Percentiles rank a stretch among this genome's conserved stretches.
Conservation (phyloP, 2,888 invertebrate species). For the Rhagonycha lutea region DNA sequence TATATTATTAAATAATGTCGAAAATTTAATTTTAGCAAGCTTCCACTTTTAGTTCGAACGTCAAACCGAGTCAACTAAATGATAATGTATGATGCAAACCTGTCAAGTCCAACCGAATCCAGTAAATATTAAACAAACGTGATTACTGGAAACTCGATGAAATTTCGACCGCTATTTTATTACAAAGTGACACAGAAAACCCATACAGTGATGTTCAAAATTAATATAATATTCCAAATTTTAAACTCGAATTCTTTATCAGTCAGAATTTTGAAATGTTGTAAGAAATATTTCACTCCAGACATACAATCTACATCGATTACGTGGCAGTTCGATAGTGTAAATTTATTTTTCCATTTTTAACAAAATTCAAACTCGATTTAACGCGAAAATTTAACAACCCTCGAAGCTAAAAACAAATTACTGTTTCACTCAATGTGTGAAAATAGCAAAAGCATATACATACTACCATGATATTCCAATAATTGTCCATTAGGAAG, state of each 20-base stretch:
- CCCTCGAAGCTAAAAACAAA: neutral
- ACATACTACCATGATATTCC: neutral
- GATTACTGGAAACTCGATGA: neutral
- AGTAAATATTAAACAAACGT: neutral
- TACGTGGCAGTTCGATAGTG: neutral
- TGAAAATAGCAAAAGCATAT: neutral
- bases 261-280: neutral
- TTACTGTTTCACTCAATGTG: neutral
- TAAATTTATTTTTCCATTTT: constrained; percentile 1
- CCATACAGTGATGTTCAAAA: neutral
- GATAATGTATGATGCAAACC: neutral
- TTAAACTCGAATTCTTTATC: neutral
- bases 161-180: neutral
- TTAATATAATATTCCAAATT: neutral
- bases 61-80: neutral
- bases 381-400: neutral
- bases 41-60: neutral
- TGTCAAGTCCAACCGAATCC: neutral
- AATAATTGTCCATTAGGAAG: neutral
- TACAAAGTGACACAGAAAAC: neutral
- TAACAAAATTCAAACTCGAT: neutral
- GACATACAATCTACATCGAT: neutral
- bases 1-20: neutral
- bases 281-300: neutral
- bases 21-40: neutral